Evolutionary conservation across 2,797 vertebrate genomes (phyloP).

Genomic region (Parauchenoglanis punctatus): DNA sequence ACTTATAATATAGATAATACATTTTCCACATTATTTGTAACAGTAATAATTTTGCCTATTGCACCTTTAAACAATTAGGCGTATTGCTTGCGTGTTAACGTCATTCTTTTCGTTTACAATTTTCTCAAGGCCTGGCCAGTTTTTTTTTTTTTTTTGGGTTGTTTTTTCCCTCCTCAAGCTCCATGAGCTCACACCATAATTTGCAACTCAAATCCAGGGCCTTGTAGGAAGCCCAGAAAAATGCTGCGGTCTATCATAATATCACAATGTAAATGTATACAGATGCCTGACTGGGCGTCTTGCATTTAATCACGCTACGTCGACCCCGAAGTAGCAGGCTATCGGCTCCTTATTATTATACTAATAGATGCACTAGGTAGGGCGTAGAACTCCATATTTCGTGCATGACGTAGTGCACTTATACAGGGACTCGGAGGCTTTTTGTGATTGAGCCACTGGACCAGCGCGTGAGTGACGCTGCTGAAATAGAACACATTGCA

Average conservation of each 20-base stretch:
- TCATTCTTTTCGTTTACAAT: not conserved
- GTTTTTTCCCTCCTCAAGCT: not conserved
- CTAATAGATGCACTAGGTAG: slow-evolving; percentile 5
- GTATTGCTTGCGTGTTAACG: not conserved
- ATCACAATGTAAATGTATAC: slow-evolving; percentile 14
- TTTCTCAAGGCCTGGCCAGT: not conserved
- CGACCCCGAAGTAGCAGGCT: not conserved
- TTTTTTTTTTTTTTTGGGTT: not conserved
- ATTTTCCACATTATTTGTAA: not conserved
- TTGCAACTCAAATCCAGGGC: slow-evolving; percentile 27
- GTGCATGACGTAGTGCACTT: slow-evolving; percentile 1
- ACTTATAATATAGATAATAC: not conserved
- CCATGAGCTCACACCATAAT: slow-evolving; percentile 25
- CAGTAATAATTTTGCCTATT: not conserved
- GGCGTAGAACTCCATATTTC: not conserved
- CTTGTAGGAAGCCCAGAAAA: slow-evolving; percentile 10
- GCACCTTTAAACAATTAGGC: not conserved
- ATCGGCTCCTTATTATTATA: not conserved
- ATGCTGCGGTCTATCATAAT: not conserved
- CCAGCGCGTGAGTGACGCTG: not conserved
- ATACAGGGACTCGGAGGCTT: not conserved
- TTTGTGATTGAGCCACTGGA: not conserved
- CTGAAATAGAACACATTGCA: slow-evolving; percentile 17
- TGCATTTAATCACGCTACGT: not conserved
- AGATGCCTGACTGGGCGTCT: slow-evolving; percentile 10